Percentiles rank a stretch among this genome's conserved stretches.
Conservation (phyloP, 2,888 invertebrate species). For the Sminthurides aquaticus region DNA sequence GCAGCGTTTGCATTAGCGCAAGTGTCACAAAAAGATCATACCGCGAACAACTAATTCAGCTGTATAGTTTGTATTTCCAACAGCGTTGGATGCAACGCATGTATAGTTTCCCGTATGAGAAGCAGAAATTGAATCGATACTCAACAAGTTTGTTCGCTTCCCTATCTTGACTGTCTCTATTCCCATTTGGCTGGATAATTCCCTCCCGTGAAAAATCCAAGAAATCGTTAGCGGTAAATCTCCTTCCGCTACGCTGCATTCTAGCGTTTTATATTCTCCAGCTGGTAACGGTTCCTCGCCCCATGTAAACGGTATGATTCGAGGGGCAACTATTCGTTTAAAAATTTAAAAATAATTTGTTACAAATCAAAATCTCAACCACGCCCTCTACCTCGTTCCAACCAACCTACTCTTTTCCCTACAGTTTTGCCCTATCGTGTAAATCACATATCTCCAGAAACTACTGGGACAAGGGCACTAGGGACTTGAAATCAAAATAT, state of each 20-base stretch:
- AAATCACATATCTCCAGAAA: too few species aligned
- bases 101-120: conserved; percentile 62
- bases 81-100: conserved; percentile 65
- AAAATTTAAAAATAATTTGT: too few species aligned
- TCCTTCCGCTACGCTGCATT: conserved; percentile 45
- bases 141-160: conserved; percentile 56
- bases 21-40: not conserved
- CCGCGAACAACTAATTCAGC: conserved; percentile 46
- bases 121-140: conserved; percentile 42
- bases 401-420: too few species aligned
- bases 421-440: too few species aligned
- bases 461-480: too few species aligned
- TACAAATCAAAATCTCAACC: too few species aligned
- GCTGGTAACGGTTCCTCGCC: conserved; percentile 44
- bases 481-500: too few species aligned
- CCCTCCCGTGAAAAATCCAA: conserved; percentile 58
- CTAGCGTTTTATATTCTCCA: conserved; percentile 43
- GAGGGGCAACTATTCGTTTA: conserved; percentile 54
- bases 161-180: conserved; percentile 54
- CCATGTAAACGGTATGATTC: conserved; percentile 58
- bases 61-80: conserved; percentile 61
- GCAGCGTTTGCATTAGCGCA: too few species aligned
- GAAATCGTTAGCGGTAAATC: conserved; percentile 49
- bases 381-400: too few species aligned
- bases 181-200: conserved; percentile 45